Evolutionary conservation across 1,140 invertebrate species (phyloP).

Genomic region (Elymnias hypermnestra): DNA sequence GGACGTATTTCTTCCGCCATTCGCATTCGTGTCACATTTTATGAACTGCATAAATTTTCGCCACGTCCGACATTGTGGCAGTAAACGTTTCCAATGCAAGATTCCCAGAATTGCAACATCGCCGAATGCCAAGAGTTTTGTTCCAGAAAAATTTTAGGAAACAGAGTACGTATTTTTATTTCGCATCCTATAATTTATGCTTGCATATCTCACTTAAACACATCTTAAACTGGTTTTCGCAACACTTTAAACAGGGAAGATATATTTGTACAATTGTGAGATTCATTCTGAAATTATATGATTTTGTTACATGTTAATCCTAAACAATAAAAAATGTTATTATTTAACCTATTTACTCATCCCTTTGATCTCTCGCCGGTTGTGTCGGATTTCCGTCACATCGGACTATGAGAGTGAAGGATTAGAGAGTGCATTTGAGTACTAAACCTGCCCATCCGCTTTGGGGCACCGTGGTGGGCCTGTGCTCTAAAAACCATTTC

Average conservation of each 20-base stretch:
- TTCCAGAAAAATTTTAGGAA: constrained; percentile 8
- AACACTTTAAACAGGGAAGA: too few relatives aligned
- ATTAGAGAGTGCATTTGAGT: too few relatives aligned
- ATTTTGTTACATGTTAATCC: not conserved
- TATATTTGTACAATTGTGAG: too few relatives aligned
- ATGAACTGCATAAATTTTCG: constrained; percentile 6
- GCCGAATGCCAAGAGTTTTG: constrained; percentile 3
- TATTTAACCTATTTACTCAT: too few relatives aligned
- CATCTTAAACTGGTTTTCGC: too few relatives aligned
- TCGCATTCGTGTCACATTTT: not conserved
- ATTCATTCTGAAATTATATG: not conserved
- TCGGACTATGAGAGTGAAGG: too few relatives aligned
- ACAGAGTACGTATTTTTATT: not conserved
- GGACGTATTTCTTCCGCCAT: not conserved
- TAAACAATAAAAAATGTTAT: too few relatives aligned
- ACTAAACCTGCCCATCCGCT: too few relatives aligned
- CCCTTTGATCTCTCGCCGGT: too few relatives aligned
- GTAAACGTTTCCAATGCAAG: constrained; percentile 7
- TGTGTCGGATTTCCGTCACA: too few relatives aligned
- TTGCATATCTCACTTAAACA: not conserved
- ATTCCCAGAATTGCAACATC: constrained; percentile 6
- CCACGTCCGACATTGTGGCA: constrained; percentile 2
- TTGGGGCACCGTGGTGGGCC: too few relatives aligned
- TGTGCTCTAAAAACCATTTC: too few relatives aligned
- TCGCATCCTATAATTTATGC: not conserved